phyloP scores from a whole-genome alignment of 2,888 invertebrate genomes.

The Pterobdella sp. region DNA sequence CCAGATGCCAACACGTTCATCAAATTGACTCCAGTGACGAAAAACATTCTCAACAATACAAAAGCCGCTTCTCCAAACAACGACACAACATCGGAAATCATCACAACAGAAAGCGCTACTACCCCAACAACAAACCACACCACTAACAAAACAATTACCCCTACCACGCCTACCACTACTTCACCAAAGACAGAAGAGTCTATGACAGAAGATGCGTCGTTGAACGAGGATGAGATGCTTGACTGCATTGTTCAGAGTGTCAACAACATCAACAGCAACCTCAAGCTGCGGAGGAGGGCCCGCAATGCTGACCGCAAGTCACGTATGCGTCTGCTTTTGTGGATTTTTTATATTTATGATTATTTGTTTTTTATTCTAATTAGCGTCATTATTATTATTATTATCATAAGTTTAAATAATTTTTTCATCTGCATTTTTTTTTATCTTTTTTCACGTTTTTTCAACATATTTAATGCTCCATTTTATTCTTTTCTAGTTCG shows the following conservation, averaged over 20 bases:
- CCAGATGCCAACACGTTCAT: constrained; percentile 7
- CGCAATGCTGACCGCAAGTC: constrained; percentile 71
- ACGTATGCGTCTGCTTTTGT: constrained; percentile 61
- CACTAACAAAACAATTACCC: neutral
- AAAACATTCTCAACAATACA: neutral
- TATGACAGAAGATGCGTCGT: no score
- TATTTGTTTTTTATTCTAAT: neutral
- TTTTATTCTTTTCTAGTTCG: constrained; percentile 1
- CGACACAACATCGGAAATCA: neutral
- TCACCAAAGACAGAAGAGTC: constrained; percentile 47
- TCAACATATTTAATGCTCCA: neutral
- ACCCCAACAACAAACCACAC: neutral
- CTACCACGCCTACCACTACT: neutral
- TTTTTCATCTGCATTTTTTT: no score
- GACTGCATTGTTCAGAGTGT: constrained; percentile 88
- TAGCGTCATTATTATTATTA: neutral
- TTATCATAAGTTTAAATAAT: neutral
- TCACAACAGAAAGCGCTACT: neutral
- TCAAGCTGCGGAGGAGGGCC: constrained; percentile 68
- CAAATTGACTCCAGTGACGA: neutral
- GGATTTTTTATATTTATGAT: neutral
- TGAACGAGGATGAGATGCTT: constrained; percentile 84
- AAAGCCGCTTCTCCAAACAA: neutral
- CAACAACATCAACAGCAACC: constrained; percentile 53
- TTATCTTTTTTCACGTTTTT: neutral